Conservation (phyloP, 2,888 invertebrate species). For the Neoscelio sp. region DNA sequence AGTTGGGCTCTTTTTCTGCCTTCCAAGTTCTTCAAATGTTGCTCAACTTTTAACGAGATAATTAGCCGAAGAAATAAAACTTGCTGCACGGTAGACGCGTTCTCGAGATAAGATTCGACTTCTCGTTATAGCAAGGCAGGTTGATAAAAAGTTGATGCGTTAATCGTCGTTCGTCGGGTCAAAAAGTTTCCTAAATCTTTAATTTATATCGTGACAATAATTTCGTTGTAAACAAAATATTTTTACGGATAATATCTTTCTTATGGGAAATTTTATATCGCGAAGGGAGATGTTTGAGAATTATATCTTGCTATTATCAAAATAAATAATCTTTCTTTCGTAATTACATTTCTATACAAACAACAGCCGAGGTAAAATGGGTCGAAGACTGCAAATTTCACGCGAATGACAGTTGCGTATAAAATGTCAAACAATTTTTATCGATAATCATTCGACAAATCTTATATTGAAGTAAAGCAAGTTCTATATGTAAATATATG, state of each 20-base stretch:
- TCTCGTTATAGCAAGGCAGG: conserved; percentile 21
- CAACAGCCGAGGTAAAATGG: conserved; percentile 8
- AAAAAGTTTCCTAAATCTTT: neutral
- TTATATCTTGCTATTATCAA: conserved; percentile 8
- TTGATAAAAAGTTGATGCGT: conserved; percentile 42
- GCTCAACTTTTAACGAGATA: conserved; percentile 58
- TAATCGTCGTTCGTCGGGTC: conserved; percentile 24
- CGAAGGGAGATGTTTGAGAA: no score
- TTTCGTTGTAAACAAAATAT: no score
- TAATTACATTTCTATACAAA: conserved; percentile 1
- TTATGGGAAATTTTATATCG: no score
- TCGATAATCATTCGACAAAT: no score
- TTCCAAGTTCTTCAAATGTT: conserved; percentile 40
- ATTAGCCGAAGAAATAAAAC: conserved; percentile 34
- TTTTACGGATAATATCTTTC: no score
- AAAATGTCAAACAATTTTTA: no score
- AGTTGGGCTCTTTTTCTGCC: conserved; percentile 44
- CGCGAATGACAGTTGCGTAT: no score
- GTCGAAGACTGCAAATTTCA: no score
- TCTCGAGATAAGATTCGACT: conserved; percentile 33
- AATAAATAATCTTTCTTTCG: conserved; percentile 13
- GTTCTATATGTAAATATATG: neutral
- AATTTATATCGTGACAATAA: no score
- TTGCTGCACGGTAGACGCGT: conserved; percentile 13
- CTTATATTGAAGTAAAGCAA: no score